These are phyloP conservation scores for Dipodomys stephensi DNA, from an alignment of 2,113 vertebrate species.

Conservation along the genomic window DNA sequence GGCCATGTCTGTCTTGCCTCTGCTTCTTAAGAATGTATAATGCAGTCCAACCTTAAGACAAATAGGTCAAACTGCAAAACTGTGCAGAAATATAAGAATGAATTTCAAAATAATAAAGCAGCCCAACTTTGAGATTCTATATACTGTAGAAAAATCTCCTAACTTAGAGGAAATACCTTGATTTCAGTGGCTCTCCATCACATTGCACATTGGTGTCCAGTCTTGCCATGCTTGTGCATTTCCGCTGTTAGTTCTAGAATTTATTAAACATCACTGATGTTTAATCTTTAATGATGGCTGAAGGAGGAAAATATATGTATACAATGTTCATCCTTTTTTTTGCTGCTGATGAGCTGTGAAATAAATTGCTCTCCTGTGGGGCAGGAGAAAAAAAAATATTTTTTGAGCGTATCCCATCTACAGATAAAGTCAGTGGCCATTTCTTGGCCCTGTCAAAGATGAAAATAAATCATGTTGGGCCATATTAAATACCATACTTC, in stretches of 20 bases:
- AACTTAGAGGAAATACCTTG: conserved; percentile 47
- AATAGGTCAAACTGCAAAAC: conserved; percentile 75
- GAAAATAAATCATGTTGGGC: conserved; percentile 68
- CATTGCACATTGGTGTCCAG: neutral
- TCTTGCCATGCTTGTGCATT: neutral
- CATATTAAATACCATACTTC: conserved; percentile 68
- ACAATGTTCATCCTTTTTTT: neutral
- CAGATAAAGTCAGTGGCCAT: conserved; percentile 68
- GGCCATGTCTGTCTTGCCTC: conserved; percentile 69
- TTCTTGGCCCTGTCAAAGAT: conserved; percentile 68
- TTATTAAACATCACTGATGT: neutral
- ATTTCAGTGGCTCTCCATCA: neutral
- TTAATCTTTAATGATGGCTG: neutral
- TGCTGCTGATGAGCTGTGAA: neutral
- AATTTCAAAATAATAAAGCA: conserved; percentile 72
- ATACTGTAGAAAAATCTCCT: conserved; percentile 43
- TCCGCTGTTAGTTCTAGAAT: neutral
- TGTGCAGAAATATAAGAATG: conserved; percentile 56
- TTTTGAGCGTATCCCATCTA: conserved; percentile 59
- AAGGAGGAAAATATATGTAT: neutral
- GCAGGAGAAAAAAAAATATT: neutral
- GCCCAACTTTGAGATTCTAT: conserved; percentile 52
- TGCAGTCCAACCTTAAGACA: conserved; percentile 75
- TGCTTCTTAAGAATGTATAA: conserved; percentile 75
- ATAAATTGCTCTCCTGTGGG: conserved; percentile 30